phyloP scores from a whole-genome alignment of 2,888 invertebrate species.

The Melanargia galathea region DNA sequence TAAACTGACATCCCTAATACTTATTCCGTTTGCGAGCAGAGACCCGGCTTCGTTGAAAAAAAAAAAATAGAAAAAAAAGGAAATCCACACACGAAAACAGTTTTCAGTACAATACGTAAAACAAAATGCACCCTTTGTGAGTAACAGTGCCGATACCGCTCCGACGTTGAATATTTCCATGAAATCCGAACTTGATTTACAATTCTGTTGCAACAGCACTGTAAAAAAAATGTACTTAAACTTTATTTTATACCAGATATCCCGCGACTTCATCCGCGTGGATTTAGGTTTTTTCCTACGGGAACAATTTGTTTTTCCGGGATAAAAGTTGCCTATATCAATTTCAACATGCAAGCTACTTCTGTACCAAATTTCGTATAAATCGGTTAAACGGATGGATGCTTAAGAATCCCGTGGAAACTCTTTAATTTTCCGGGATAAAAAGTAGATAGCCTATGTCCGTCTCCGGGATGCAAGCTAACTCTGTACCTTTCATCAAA shows the following conservation, averaged over 20 bases:
- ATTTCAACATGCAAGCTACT: too few species aligned
- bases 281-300: not conserved
- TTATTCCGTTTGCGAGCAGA: conserved; percentile 51
- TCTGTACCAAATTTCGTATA: too few species aligned
- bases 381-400: too few species aligned
- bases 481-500: too few species aligned
- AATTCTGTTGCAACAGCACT: conserved; percentile 30
- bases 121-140: conserved; percentile 46
- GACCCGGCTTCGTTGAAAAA: conserved; percentile 45
- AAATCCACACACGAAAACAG: conserved; percentile 30
- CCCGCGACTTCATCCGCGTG: not conserved
- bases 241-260: conserved; percentile 1
- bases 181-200: conserved; percentile 34
- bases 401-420: too few species aligned
- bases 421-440: too few species aligned
- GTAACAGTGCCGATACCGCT: conserved; percentile 28
- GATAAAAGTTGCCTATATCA: too few species aligned
- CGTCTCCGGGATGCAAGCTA: too few species aligned
- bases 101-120: conserved; percentile 34
- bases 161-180: conserved; percentile 32
- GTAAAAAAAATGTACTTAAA: conserved; percentile 12
- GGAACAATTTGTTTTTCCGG: not conserved
- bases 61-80: conserved; percentile 23
- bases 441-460: too few species aligned
- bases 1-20: conserved; percentile 50